Percentiles rank a stretch among this genome's conserved stretches.
Evolutionary conservation across 2,113 vertebrate genomes (phyloP).

Genomic region (Podarcis raffonei): DNA sequence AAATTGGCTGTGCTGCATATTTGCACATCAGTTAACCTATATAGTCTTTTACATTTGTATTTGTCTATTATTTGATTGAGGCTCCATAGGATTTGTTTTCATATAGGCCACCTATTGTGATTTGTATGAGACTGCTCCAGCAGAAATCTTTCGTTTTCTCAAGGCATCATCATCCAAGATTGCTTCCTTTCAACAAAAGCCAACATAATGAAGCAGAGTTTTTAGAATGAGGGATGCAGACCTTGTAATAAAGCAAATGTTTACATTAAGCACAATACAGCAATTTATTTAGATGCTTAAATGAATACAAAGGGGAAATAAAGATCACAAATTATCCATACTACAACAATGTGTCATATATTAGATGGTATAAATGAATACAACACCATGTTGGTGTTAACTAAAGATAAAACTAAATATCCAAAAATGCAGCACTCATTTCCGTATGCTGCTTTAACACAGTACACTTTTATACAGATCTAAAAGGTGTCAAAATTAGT

Average conservation of each 20-base stretch:
- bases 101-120: neutral
- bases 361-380: slow-evolving; percentile 87
- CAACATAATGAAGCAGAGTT: neutral
- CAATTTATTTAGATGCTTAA: slow-evolving; percentile 99
- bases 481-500: slow-evolving; percentile 86
- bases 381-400: slow-evolving; percentile 81
- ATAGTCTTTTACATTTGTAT: neutral
- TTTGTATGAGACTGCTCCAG: neutral
- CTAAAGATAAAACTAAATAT: slow-evolving; percentile 86
- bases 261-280: slow-evolving; percentile 97
- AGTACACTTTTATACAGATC: slow-evolving; percentile 86
- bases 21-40: neutral
- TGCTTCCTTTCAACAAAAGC: slow-evolving; percentile 9
- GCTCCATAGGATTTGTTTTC: neutral
- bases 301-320: slow-evolving; percentile 90
- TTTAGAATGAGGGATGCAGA: slow-evolving; percentile 30
- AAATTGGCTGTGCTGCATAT: neutral
- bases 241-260: slow-evolving; percentile 78
- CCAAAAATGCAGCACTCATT: slow-evolving; percentile 78
- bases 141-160: neutral
- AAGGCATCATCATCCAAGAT: neutral
- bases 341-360: slow-evolving; percentile 89
- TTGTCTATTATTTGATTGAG: neutral
- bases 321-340: slow-evolving; percentile 94
- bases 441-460: slow-evolving; percentile 82